Base-by-base conservation (phyloP, 2,797 vertebrate genomes). In the Pseudocheirus occidentalis region DNA sequence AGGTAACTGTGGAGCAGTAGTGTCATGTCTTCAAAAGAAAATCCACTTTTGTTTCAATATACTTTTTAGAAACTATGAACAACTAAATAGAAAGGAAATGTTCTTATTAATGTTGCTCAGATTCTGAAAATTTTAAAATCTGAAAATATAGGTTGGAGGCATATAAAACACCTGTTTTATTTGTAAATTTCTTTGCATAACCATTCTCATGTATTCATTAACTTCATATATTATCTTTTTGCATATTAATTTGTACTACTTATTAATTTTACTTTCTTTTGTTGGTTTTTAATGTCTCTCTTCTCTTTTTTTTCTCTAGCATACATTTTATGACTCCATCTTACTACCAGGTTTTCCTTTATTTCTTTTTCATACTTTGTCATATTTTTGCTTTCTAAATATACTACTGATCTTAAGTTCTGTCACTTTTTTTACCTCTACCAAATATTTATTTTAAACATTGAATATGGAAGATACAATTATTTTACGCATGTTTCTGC, bases 341-440 rank as follows among this genome's bases (percentile, higher is more conserved):
- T 99, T 98, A 98, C 99, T 99, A 98, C 98, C 99, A 99, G 99
- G 99, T 99, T 99, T 99, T 99, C 97, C 98, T 99, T 99, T 98
- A 98, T 98, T 99, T 99, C 98, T 98, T 98, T 81, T 98, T 99
- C 99, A 98, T 97, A 98, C 97, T 98, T 96, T 98, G 97, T 29
- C 97, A 93, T 97, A 95, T 95, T 96, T 97, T 97, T 98, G 7
- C 14, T 97, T 95, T 98, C 91, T 97, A 98, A 97, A 93, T 97
- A 95, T 94, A 96, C 96, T 98, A 58, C 93, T 97, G 97, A 94
- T 94, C 92, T 97, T 98, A 97, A 97, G 96, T 97, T 97, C 57
- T 97, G 96, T 94, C 96, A 94, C 55, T 97, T 94, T 98, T 93
- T 81, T 97, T 96, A 96, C 93, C 97, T 56, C 97, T 95, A 95